Evolutionary conservation across 2,113 vertebrate genomes (phyloP).

Genomic region (Halcyon senegalensis): DNA sequence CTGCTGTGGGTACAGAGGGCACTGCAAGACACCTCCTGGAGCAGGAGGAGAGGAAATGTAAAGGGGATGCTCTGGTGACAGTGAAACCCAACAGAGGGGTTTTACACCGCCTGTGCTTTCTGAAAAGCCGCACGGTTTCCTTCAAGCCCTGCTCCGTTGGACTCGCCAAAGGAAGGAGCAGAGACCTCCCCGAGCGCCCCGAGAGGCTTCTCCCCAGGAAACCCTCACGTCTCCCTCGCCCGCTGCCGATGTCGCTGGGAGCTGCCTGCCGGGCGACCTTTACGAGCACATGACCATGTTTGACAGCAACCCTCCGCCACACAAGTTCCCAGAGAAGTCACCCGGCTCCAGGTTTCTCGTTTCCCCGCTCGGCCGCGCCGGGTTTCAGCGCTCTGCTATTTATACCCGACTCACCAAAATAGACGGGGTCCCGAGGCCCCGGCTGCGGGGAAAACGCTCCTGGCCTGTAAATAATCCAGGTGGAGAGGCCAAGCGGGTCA

Average conservation of each 20-base stretch:
- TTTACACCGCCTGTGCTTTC: background rate
- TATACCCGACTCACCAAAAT: conserved; percentile 52
- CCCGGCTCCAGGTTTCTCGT: conserved; percentile 1
- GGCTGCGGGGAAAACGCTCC: background rate
- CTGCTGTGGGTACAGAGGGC: background rate
- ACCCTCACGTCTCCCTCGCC: background rate
- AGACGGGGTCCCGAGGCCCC: conserved; percentile 31
- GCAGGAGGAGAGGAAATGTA: background rate
- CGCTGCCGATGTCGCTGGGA: background rate
- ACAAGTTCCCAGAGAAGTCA: conserved; percentile 17
- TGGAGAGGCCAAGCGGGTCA: background rate
- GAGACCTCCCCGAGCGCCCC: background rate
- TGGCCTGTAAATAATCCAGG: conserved; percentile 1
- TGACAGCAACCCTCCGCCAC: background rate
- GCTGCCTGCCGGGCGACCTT: conserved; percentile 14
- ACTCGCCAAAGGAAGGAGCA: conserved; percentile 31
- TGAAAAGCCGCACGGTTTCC: background rate
- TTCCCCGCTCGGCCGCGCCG: conserved; percentile 1
- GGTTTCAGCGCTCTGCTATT: conserved; percentile 16
- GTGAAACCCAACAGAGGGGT: background rate
- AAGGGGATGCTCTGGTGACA: background rate
- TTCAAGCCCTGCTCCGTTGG: background rate
- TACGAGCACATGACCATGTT: background rate
- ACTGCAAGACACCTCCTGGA: background rate
- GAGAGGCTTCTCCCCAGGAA: conserved; percentile 17